Evolutionary conservation across 1,140 invertebrate species (phyloP), one percentile per base, ranked within the genome.

Genomic region (Cherax quadricarinatus): DNA sequence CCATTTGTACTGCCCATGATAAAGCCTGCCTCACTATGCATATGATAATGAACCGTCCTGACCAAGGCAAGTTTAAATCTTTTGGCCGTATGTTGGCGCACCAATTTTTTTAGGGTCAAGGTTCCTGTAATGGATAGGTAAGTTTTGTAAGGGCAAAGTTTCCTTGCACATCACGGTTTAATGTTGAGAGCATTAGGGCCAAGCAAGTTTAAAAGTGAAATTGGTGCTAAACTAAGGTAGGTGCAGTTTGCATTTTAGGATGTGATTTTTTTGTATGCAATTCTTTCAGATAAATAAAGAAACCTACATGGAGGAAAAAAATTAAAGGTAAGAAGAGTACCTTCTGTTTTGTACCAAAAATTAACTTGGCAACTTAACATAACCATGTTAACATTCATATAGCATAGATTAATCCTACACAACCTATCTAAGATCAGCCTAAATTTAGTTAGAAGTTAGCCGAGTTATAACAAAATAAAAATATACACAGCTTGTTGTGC

Each of bases 61-160:
- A 93, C 88, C 88, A 90, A 93, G 93, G 93, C 93, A 93, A 93
- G 93, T 93, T 90, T 86, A 73, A 87, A 83, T 90, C 92, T 90
- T 90, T 93, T 93, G 88, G 88, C 91, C 92, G 88, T 90, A 87
- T 80, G 83, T 89, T 87, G 90, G 90, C 92, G 92, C 87, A 89
- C 87, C 90, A 91, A 93, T 88, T 93, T 93, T 41, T 93, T 91
- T 93, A 93, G 92, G 92, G 92, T 88, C 92, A 84, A 79, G 84
- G 90, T 86, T 93, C 62, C 75, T 66, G 83, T 49, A 57, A 70
- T 70, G 70, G 30, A 81, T 86, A 87, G 92, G 88, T 86, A 90
- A 89, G 88, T 90, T 70, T 51, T 89, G 88, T 62, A 62, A 75
- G 88, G 89, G 60, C 51, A 62, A 51, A 75, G 21, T 82, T n/a